Evolutionary conservation across 1,140 invertebrate species (phyloP), one percentile per base, ranked within the genome.

Genomic region (Drosophila subobscura): DNA sequence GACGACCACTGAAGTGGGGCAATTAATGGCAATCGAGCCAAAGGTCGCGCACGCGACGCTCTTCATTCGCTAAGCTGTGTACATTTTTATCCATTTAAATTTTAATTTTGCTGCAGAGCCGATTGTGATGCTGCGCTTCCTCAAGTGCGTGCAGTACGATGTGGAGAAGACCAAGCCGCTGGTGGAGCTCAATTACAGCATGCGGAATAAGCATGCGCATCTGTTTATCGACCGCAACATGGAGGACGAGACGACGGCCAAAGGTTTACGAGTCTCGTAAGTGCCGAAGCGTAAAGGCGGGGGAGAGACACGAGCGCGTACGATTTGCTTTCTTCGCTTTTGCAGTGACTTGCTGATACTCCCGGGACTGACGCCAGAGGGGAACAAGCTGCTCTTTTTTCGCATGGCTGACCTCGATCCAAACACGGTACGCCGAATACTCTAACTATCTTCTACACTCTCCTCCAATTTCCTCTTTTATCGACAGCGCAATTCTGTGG

Each of bases 161-260:
- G 61, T 94, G 6, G 93, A 94, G 51, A 91, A 92, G 8, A 93
- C 94, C 0, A 94, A 95, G 88, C 84, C 90, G 6, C 93, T 94
- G 53, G 94, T 95, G 58, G 93, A 94, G 63, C 77, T 93, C 47
- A 95, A 95, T 90, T 95, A 94, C 75, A 94, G 92, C 10, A 90
- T 95, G 54, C 92, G 95, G 4, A 92, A 93, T 6, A 94, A 93
- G 61, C 92, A 93, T 16, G 93, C 94, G 0, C 94, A 95, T 79
- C 92, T 96, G 52, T 96, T 96, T 72, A 91, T 91, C 47, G 93
- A 94, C 29, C 91, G 95, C 44, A 94, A 95, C 90, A 93, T 94
- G 4, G 88, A 92, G 51, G 90, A 93, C 2, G 90, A 92, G 25
- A 92, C 92, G 75, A 93, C 94, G n/a, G 91, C 92, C 79, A 91